Evolutionary conservation across 1,140 invertebrate genomes (phyloP), one percentile per base, ranked within the genome.

Genomic region (Panagrolaimus sp.): DNA sequence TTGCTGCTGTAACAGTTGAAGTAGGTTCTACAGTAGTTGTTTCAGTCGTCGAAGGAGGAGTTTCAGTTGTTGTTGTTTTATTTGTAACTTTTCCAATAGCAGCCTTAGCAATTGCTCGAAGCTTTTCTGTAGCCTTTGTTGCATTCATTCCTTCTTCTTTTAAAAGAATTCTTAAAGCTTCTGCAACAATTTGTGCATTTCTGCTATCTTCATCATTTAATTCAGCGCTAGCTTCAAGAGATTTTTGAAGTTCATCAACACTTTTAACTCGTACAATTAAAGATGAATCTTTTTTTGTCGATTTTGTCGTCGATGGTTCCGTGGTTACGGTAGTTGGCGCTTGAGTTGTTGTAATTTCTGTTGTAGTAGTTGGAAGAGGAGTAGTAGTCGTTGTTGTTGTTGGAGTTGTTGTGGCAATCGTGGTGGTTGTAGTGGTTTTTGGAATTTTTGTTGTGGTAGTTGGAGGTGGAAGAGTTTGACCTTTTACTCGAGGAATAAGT

Each of bases 101-200:
- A n/a, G 51, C 51, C n/a, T 57, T 57, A 4, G 27, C 51, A 27
- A 57, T 27, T 57, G n/a, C 51, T 27, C 27, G 20, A 20, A 57
- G 51, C n/a, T 57, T 57, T 16, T 57, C 51, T 25, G 27, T 11
- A n/a, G 27, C 51, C 27, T 16, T 57, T 23, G 51, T 25, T 57
- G 20, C 51, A 9, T 57, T n/a, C 11, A 27, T 20, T 11, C 27
- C 27, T 57, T 57, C 51, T 20, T 57, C 51, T 25, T 27, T 20
- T 16, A 57, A 25, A 13, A 57, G 51, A 57, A 57, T 57, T 11
- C 51, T 20, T 16, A 57, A 57, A 57, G 51, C 51, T 57, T 57
- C 51, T 25, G 51, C 51, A 9, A 57, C 8, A 57, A 57, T 57
- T 57, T 57, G 51, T 2, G 51, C 51, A 57, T 23, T 57, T 11